These are phyloP conservation scores for Epinephelus lanceolatus DNA, from an alignment of 2,113 vertebrate genomes.

Conservation along the genomic window DNA sequence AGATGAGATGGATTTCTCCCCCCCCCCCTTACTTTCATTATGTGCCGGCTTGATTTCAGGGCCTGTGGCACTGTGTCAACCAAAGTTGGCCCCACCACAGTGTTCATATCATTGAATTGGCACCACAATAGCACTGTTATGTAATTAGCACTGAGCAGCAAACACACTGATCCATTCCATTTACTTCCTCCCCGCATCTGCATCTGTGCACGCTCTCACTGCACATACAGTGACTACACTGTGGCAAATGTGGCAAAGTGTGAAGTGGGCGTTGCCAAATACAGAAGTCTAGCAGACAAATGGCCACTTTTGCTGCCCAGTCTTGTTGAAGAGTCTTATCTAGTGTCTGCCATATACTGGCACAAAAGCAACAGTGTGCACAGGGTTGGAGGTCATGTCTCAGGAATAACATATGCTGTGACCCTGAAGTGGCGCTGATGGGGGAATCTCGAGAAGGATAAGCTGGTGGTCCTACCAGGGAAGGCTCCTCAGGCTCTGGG, in stretches of 20 bases:
- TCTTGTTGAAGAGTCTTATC: conserved; percentile 43
- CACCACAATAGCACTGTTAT: conserved; percentile 55
- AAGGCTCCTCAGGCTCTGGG: conserved; percentile 97
- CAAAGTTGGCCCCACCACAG: conserved; percentile 41
- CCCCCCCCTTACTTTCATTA: conserved; percentile 40
- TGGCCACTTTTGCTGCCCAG: conserved; percentile 7
- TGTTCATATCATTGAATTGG: conserved; percentile 58
- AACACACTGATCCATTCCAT: conserved; percentile 51
- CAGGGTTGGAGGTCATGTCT: conserved; percentile 34
- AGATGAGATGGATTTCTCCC: conserved; percentile 58
- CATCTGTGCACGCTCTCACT: conserved; percentile 18
- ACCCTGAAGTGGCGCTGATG: conserved; percentile 9
- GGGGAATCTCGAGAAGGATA: neutral
- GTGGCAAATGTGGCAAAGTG: conserved; percentile 32
- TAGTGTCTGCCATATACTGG: conserved; percentile 30
- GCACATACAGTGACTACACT: conserved; percentile 26
- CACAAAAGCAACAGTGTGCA: conserved; percentile 4
- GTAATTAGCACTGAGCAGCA: conserved; percentile 57
- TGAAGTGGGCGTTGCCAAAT: conserved; percentile 6
- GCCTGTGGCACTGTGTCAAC: conserved; percentile 54
- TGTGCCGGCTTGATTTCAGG: conserved; percentile 53
- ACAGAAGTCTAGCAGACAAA: conserved; percentile 40
- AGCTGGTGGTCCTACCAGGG: conserved; percentile 93
- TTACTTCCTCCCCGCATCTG: conserved; percentile 38
- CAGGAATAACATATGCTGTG: conserved; percentile 5